Conservation (phyloP, 2,888 invertebrate genomes). For the Spodoptera picta region DNA sequence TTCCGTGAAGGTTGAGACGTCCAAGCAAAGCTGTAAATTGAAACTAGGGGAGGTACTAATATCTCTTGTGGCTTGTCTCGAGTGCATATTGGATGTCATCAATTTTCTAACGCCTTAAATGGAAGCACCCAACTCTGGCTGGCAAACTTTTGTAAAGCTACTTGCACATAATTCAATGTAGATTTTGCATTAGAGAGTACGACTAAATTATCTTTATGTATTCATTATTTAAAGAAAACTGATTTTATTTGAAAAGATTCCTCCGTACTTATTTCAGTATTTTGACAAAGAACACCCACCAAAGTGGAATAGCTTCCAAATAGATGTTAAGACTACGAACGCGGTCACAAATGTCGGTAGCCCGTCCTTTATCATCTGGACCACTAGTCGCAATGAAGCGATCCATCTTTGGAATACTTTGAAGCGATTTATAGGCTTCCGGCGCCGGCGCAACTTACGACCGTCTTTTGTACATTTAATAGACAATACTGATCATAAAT, state of each 20-base stretch:
- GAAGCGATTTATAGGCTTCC: constrained; percentile 54
- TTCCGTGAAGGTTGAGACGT: constrained; percentile 81
- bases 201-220: neutral
- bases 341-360: constrained; percentile 59
- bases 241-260: no score
- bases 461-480: constrained; percentile 28
- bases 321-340: constrained; percentile 53
- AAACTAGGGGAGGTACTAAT: constrained; percentile 78
- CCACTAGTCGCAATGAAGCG: constrained; percentile 59
- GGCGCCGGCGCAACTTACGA: constrained; percentile 49
- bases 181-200: neutral
- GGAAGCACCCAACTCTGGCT: constrained; percentile 15
- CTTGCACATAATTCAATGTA: neutral
- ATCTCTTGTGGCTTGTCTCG: constrained; percentile 63
- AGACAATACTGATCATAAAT: constrained; percentile 19
- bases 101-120: constrained; percentile 43
- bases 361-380: constrained; percentile 62
- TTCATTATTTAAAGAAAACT: no score
- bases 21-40: constrained; percentile 84
- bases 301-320: constrained; percentile 60
- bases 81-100: constrained; percentile 59
- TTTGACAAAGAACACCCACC: constrained; percentile 52
- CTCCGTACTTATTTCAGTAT: constrained; percentile 14
- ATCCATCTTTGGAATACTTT: constrained; percentile 63
- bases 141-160: constrained; percentile 5